phyloP scores from a whole-genome alignment of 1,140 invertebrate genomes.

The Onthophagus taurus region DNA sequence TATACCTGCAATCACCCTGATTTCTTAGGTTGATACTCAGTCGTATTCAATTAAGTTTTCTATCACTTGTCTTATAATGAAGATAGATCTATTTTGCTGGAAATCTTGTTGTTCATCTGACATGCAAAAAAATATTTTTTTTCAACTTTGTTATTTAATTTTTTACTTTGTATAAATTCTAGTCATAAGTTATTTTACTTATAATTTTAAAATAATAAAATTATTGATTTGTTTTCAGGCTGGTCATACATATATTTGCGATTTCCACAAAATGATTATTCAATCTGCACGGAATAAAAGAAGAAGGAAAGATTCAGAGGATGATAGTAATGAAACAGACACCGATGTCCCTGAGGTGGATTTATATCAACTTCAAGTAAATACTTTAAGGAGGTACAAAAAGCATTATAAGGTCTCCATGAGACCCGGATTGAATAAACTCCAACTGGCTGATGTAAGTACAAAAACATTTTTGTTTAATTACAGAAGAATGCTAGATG shows the following conservation, averaged over 20 bases:
- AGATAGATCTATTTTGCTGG: too few species aligned
- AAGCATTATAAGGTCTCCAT: constrained; percentile 86
- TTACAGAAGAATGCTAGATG: background rate
- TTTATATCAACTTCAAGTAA: constrained; percentile 85
- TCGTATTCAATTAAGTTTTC: too few species aligned
- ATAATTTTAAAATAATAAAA: too few species aligned
- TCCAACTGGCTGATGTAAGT: constrained; percentile 91
- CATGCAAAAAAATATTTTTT: too few species aligned
- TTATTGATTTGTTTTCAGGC: too few species aligned
- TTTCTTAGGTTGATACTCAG: too few species aligned
- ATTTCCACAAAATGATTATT: constrained; percentile 91
- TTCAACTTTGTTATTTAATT: too few species aligned
- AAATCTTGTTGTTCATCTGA: too few species aligned
- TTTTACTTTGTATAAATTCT: too few species aligned
- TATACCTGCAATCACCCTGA: too few species aligned
- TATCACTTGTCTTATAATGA: too few species aligned
- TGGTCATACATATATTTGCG: constrained; percentile 93
- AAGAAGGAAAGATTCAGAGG: constrained; percentile 83
- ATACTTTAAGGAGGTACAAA: constrained; percentile 87
- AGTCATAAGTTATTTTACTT: too few species aligned
- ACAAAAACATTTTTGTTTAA: constrained; percentile 40
- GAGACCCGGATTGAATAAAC: constrained; percentile 84
- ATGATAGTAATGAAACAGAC: constrained; percentile 81
- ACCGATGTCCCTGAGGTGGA: constrained; percentile 88
- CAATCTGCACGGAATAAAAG: constrained; percentile 81